Evolutionary conservation across 1,140 invertebrate genomes (phyloP).

Genomic region (Drosophila takahashii): DNA sequence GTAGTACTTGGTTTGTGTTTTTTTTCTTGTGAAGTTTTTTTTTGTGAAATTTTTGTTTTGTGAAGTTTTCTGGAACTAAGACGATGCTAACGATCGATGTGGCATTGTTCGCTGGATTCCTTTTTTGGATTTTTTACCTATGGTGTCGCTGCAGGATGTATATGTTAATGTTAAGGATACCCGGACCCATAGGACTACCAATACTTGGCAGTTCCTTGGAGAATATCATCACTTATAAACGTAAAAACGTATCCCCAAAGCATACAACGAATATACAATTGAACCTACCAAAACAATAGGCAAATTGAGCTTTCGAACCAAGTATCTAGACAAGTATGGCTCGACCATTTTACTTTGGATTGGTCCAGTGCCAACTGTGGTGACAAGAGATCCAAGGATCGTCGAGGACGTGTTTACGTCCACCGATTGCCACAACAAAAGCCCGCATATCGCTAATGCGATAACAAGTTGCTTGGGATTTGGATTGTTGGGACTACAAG

Average conservation of each 20-base stretch:
- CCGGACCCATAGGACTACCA: conserved; percentile 64
- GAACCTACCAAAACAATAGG: conserved; percentile 8
- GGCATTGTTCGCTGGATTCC: not conserved
- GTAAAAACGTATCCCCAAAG: not conserved
- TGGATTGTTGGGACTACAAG: conserved; percentile 44
- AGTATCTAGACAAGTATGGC: conserved; percentile 39
- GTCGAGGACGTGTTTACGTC: conserved; percentile 52
- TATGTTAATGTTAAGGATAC: conserved; percentile 46
- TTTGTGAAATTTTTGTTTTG: too few species aligned
- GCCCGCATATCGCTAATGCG: conserved; percentile 4
- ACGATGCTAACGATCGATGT: not conserved
- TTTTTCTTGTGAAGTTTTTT: not conserved
- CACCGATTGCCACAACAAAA: conserved; percentile 41
- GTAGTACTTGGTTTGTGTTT: too few species aligned
- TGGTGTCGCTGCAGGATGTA: conserved; percentile 67
- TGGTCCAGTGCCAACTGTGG: conserved; percentile 41
- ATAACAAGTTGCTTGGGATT: conserved; percentile 35
- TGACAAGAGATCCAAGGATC: conserved; percentile 51
- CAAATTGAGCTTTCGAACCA: conserved; percentile 24
- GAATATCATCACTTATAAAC: not conserved
- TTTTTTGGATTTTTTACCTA: conserved; percentile 50
- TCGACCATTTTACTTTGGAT: conserved; percentile 48
- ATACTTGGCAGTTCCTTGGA: conserved; percentile 45
- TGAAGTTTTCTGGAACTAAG: too few species aligned
- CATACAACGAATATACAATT: not conserved